Evolutionary conservation across 2,797 vertebrate genomes (phyloP), one percentile per base, ranked within the genome.

Genomic region (Pyrocephalus nanus): DNA sequence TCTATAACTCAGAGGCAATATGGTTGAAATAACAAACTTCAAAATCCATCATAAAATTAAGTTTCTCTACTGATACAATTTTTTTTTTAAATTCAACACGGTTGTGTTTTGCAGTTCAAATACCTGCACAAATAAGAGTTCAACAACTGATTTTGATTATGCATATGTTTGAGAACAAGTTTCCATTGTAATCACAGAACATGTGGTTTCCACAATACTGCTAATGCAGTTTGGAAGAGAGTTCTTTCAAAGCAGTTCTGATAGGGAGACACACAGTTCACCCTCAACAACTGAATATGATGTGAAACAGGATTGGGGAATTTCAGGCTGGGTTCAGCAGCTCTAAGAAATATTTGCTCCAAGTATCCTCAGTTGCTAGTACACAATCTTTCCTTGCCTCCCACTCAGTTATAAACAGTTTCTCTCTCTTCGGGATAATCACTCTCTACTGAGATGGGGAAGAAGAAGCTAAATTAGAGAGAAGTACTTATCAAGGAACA

Each of bases 1-100:
- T 27, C 47, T 74, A 18, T 45, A 94, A 77, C 42, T 65, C 40
- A 34, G 47, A 62, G 15, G 66, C 51, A 55, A 30, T 21, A 70
- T 15, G 47, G 30, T 0, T 7, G 3, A 72, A 83, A 48, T 7
- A 92, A 64, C 8, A 40, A 86, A 51, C 34, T 80, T 80, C 58
- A 86, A 93, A 92, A 87, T 43, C 29, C 14, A 43, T 48, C 20
- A 61, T 38, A 83, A 82, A 86, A 81, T 55, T 45, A 69, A 58
- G 15, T n/a, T 84, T 38, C 7, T 76, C 2, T 81, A 54, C 25
- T 25, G 38, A 57, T 11, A 34, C 0, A n/a, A 1, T 11, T 58
- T 25, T 34, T 57, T 38, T 48, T 29, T 3, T 1, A 2, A 3
- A 34, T 22, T 40, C 10, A 60, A 45, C 3, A 47, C 1, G 12